Base-by-base conservation (phyloP, 2,113 vertebrate genomes). In the Equus quagga region DNA sequence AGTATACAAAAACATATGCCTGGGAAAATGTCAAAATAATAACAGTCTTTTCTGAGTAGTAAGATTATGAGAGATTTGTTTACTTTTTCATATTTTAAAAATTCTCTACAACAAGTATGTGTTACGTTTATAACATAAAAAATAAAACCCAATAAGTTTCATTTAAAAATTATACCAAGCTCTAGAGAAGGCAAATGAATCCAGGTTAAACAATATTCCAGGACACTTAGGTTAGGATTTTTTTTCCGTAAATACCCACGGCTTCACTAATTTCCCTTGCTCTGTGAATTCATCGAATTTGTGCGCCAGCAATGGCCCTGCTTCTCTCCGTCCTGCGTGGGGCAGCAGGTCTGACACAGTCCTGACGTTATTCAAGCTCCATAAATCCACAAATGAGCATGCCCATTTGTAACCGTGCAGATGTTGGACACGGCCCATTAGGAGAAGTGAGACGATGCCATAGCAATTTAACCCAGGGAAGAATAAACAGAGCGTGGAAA, bases 401-500 rank as follows among this genome's bases (percentile, higher is more conserved):
- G 69, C 90, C 90, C 70, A 26, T 36, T 83, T 0, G 44, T 84
- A 36, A 1, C 6, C 6, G 28, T 0, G 1, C 95, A 98, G 98
- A 97, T 98, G 97, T 98, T 96, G 94, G 97, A 58, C 79, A 69
- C 0, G 8, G 96, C 15, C 65, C 81, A 46, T 95, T 94, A 81
- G 33, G 93, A 93, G 84, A 89, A 83, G 58, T 36, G 83, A 92
- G 93, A 89, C 0, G 7, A 81, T 60, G 33, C 87, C 44, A 33
- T 8, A 76, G 79, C 65, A 8, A 3, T 46, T 54, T 98, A 72
- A 70, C 87, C 91, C 75, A 36, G 83, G 97, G 80, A 85, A 6
- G 0, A 44, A 82, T 98, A 97, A 97, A 92, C 92, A 82, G 97
- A 95, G 80, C 23, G 6, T 92, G 94, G 97, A 96, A 96, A 98